Conservation (phyloP, 1,140 invertebrate genomes). For the Paramacrobiotus metropolitanus region DNA sequence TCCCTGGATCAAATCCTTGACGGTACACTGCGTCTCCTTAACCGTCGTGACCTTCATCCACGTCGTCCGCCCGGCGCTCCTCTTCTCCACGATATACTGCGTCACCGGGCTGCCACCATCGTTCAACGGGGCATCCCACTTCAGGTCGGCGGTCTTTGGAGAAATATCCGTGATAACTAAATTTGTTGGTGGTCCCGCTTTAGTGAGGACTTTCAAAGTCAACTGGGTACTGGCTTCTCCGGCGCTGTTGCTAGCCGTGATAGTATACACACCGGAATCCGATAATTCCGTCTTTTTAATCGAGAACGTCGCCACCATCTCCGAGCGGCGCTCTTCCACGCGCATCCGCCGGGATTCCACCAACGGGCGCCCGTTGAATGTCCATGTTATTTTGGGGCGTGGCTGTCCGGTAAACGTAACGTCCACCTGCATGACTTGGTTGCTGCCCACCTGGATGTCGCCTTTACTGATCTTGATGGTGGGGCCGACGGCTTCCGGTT, state of each 20-base stretch:
- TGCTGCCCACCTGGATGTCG: not conserved
- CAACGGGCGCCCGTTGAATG: not conserved
- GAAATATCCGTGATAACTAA: conserved; percentile 24
- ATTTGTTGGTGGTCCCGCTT: conserved; percentile 16
- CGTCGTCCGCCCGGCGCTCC: conserved; percentile 40
- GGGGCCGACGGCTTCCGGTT: not conserved
- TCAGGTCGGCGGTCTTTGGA: conserved; percentile 16
- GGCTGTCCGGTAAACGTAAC: not conserved
- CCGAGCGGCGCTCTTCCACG: not conserved
- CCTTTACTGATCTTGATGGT: not conserved
- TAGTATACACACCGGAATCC: conserved; percentile 58
- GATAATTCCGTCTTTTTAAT: conserved; percentile 28
- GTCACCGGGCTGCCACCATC: conserved; percentile 18
- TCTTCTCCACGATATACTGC: conserved; percentile 18
- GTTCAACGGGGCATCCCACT: conserved; percentile 20
- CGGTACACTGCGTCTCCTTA: conserved; percentile 38
- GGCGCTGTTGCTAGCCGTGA: conserved; percentile 47
- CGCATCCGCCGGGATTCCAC: not conserved
- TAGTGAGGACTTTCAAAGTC: conserved; percentile 47
- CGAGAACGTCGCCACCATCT: conserved; percentile 18
- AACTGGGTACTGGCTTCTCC: conserved; percentile 59
- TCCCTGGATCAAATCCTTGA: conserved; percentile 17
- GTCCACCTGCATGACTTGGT: not conserved
- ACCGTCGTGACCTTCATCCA: conserved; percentile 64
- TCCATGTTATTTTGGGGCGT: not conserved